Evolutionary conservation across 2,797 vertebrate genomes (phyloP).

Genomic region (Pantherophis alleghaniensis): DNA sequence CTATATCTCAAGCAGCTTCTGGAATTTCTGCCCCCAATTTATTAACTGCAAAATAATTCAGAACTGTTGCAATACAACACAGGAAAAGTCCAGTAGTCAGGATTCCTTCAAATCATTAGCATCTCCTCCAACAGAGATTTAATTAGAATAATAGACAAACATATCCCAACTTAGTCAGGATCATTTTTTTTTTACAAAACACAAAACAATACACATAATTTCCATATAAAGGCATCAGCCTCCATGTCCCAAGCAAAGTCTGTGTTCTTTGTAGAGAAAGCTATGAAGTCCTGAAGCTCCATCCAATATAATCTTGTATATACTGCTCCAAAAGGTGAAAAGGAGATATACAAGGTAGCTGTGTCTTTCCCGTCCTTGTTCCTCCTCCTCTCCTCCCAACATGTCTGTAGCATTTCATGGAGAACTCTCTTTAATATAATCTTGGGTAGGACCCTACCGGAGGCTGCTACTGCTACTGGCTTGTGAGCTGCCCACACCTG

Average conservation of each 20-base stretch:
- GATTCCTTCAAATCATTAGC: slow-evolving; percentile 19
- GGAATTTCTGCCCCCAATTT: neutral
- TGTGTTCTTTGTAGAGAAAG: neutral
- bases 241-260: slow-evolving; percentile 3
- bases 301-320: neutral
- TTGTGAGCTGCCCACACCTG: slow-evolving; percentile 88
- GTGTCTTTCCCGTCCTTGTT: neutral
- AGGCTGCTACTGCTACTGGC: slow-evolving; percentile 92
- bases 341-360: neutral
- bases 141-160: slow-evolving; percentile 54
- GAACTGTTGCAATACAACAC: neutral
- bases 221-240: fast-evolving
- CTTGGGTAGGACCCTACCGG: slow-evolving; percentile 73
- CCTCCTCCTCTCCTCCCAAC: neutral
- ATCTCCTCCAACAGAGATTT: slow-evolving; percentile 40
- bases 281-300: slow-evolving; percentile 8
- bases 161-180: neutral
- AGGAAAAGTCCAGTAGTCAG: neutral
- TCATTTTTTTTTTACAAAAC: slow-evolving; percentile 37
- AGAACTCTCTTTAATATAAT: neutral
- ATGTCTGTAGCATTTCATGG: neutral
- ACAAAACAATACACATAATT: neutral
- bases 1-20: neutral
- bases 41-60: neutral
- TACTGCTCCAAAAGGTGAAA: slow-evolving; percentile 8